Percentiles rank a stretch among this genome's conserved stretches.
Conservation (phyloP, 2,113 vertebrate genomes). For the Chaenocephalus aceratus region DNA sequence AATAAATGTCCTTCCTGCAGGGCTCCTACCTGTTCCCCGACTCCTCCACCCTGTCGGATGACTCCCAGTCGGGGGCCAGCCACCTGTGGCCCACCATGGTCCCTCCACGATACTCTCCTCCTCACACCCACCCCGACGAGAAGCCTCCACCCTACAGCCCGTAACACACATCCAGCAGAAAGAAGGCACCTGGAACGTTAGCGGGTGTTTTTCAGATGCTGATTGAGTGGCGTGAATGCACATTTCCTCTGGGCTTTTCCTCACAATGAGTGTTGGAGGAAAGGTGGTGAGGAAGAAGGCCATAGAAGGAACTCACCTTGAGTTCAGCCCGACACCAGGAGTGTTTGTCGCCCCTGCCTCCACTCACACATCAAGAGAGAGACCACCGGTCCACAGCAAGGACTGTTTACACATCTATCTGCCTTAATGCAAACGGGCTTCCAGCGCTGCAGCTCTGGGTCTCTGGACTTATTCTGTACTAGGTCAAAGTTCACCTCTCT, state of each 20-base stretch:
- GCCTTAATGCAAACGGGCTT: slow-evolving; percentile 78
- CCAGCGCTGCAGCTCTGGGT: slow-evolving; percentile 34
- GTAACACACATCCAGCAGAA: slow-evolving; percentile 62
- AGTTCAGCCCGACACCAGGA: slow-evolving; percentile 32
- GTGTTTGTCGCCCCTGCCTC: slow-evolving; percentile 15
- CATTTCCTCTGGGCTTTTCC: slow-evolving; percentile 39
- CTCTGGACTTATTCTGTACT: slow-evolving; percentile 31
- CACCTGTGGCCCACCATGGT: slow-evolving; percentile 94
- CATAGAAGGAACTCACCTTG: slow-evolving; percentile 37
- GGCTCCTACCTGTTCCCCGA: slow-evolving; percentile 89
- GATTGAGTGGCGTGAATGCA: slow-evolving; percentile 22
- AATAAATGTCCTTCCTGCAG: slow-evolving; percentile 30
- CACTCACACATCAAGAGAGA: slow-evolving; percentile 46
- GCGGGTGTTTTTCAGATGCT: slow-evolving; percentile 25
- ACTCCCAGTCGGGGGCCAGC: slow-evolving; percentile 93
- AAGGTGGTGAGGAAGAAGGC: slow-evolving; percentile 7
- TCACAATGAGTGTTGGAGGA: slow-evolving; percentile 19
- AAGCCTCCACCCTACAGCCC: slow-evolving; percentile 98
- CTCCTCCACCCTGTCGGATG: slow-evolving; percentile 92
- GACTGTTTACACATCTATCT: slow-evolving; percentile 81
- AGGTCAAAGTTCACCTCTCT: slow-evolving; percentile 29
- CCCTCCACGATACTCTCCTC: slow-evolving; percentile 94
- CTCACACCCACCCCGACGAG: slow-evolving; percentile 95
- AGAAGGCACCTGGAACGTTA: slow-evolving; percentile 6
- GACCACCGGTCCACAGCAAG: slow-evolving; percentile 50